These are phyloP conservation scores for Grallaria varia DNA, from an alignment of 2,113 vertebrate genomes.

Conservation along the genomic window DNA sequence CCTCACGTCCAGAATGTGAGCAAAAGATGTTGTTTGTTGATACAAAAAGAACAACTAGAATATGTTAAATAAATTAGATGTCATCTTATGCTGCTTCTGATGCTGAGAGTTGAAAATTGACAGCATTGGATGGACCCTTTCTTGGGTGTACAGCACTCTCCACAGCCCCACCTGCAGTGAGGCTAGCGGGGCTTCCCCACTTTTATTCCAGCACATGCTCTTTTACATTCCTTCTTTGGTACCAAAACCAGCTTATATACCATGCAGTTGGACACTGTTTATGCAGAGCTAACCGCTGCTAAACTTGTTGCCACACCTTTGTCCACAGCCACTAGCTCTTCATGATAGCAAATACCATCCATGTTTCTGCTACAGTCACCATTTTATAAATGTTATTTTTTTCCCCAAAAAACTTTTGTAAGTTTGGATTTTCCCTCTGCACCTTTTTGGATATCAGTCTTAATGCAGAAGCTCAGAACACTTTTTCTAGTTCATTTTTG, in stretches of 20 bases:
- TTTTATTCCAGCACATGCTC: not conserved
- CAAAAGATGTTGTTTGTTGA: not conserved
- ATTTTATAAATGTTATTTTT: not conserved
- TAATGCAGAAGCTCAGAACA: not conserved
- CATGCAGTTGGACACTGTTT: not conserved
- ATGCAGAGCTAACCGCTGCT: not conserved
- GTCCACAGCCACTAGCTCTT: not conserved
- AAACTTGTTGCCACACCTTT: not conserved
- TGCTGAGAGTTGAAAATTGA: not conserved
- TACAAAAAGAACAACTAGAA: not conserved
- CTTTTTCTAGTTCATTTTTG: not conserved
- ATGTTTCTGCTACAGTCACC: not conserved
- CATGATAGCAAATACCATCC: not conserved
- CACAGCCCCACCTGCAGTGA: not conserved
- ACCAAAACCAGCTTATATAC: not conserved
- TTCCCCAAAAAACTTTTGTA: not conserved
- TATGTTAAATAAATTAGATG: not conserved
- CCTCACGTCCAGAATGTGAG: not conserved
- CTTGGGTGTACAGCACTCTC: not conserved
- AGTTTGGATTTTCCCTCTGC: not conserved
- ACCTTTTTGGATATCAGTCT: not conserved
- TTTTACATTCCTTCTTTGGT: not conserved
- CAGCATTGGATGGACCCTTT: accelerated
- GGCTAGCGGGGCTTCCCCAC: not conserved
- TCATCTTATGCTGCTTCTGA: not conserved